Evolutionary conservation across 2,888 invertebrate genomes (phyloP), one percentile per base, ranked within the genome.

Genomic region (Phrixothrix hirtus): DNA sequence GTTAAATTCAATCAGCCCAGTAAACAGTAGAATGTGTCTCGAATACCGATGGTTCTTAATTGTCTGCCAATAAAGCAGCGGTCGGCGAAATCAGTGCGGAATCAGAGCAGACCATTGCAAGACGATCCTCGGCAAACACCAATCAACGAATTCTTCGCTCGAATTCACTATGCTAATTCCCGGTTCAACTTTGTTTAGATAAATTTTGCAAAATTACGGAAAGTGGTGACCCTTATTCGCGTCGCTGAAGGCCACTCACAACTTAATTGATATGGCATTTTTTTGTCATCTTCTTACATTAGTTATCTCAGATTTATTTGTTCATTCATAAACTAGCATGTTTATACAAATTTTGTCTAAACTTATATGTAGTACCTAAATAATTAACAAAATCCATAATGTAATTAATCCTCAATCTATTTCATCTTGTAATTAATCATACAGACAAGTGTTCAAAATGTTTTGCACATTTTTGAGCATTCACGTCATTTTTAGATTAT

Each of bases 11-110:
- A 75, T 75, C 75, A 75, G 69, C 70, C 69, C 66, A 64, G 73
- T 70, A 74, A 74, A 75, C 72, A 74, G 62, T 63, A 62, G 61
- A 58, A 66, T 67, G 72, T 70, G 70, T 63, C 63, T 64, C 65
- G 74, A 74, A 72, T 72, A 71, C 71, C 69, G 71, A 72, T 74
- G 73, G 69, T 68, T 72, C 71, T 70, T 75, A 75, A 75, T 75
- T 75, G 74, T 72, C 72, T 70, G 70, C 70, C 72, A 71, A 72
- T 72, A 73, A 68, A 68, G 68, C 67, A 64, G 69, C 66, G 68
- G 69, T 65, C 65, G 59, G 57, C 62, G 61, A 69, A 71, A 70
- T 70, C 70, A 67, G 66, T 60, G 66, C 65, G 59, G 59, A 66
- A 64, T 65, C 66, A 60, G 66, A 59, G 60, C 61, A 60, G 66